Base-by-base conservation (phyloP, 2,113 vertebrate genomes). In the Aphyosemion australe region DNA sequence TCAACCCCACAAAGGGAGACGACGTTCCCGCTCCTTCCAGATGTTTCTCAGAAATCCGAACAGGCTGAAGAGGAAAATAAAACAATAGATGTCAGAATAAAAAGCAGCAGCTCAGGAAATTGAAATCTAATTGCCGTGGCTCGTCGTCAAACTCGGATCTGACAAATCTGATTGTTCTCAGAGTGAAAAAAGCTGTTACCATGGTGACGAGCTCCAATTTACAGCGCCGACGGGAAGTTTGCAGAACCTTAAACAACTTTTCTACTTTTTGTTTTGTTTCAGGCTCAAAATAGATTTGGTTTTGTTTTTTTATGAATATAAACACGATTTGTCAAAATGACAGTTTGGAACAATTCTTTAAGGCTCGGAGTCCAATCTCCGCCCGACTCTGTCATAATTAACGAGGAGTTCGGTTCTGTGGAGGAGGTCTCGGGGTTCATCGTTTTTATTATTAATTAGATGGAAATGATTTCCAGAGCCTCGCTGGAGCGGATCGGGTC, bases 21-120 rank as follows among this genome's bases (percentile, higher is more conserved):
- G 26, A 26, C 26, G 26, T 26, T 5, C 26, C 26, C 1, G 5
- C 3, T 4, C 26, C 3, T 2, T 5, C 26, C 26, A 26, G 26
- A 26, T 26, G 26, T 26, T 26, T 26, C 26, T 26, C 6, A 21
- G 26, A 18, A 18, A 41, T 0, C 21, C 51, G 34, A 37, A 37
- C 34, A 37, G 34, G 19, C 1, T 12, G 21, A 6, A 42, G 49
- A n/a, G n/a, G n/a, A 32, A 48, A 55, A 37, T 51, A 55, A 56
- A 51, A 41, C 6, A 0, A 18, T 19, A 48, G n/a, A 16, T 34
- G 61, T 76, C 60, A 59, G 49, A 59, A n/a, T n/a, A 12, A 61
- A 60, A 66, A 20, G 26, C 46, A 46, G 49, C 50, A 56, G 61
- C 51, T 65, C 56, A 20, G 61, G 61, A 72, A 66, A 53, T 57